Percentiles rank a stretch among this genome's conserved stretches.
phyloP scores from a whole-genome alignment of 2,888 invertebrate species.

The Cosmopolites sordidus region DNA sequence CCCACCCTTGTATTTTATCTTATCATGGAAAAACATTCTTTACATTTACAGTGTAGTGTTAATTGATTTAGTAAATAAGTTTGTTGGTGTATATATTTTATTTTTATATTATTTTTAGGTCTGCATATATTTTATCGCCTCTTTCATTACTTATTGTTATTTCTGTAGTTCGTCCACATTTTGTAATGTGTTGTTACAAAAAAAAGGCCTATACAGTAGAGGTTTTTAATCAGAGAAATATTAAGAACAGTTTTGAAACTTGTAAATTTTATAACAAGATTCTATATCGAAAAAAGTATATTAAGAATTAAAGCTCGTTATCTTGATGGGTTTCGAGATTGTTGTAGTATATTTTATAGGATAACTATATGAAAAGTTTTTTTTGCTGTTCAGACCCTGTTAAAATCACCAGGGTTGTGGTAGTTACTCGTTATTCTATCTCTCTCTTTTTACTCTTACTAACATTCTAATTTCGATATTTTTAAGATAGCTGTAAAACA shows the following conservation, averaged over 20 bases:
- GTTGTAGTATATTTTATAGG: neutral
- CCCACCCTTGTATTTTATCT: conserved; percentile 14
- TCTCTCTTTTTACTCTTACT: neutral
- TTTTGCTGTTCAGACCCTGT: neutral
- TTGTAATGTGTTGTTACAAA: conserved; percentile 19
- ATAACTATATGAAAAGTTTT: neutral
- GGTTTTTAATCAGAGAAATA: conserved; percentile 14
- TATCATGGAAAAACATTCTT: conserved; percentile 14
- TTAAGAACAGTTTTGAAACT: conserved; percentile 6
- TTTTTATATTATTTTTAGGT: conserved; percentile 23
- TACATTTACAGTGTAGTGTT: conserved; percentile 11
- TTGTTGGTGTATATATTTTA: conserved; percentile 28
- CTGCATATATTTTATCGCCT: conserved; percentile 13
- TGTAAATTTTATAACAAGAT: conserved; percentile 13
- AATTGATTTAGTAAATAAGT: conserved; percentile 17
- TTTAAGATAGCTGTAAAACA: conserved; percentile 1
- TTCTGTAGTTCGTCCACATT: conserved; percentile 19
- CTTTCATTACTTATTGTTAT: conserved; percentile 14
- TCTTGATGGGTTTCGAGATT: neutral
- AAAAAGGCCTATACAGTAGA: conserved; percentile 22
- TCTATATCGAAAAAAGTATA: neutral
- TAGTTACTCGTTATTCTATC: neutral
- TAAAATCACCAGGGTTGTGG: neutral
- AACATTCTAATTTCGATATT: neutral
- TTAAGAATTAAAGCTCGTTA: neutral